Evolutionary conservation across 2,797 vertebrate genomes (phyloP), one percentile per base, ranked within the genome.

Genomic region (Sebastes miniatus): DNA sequence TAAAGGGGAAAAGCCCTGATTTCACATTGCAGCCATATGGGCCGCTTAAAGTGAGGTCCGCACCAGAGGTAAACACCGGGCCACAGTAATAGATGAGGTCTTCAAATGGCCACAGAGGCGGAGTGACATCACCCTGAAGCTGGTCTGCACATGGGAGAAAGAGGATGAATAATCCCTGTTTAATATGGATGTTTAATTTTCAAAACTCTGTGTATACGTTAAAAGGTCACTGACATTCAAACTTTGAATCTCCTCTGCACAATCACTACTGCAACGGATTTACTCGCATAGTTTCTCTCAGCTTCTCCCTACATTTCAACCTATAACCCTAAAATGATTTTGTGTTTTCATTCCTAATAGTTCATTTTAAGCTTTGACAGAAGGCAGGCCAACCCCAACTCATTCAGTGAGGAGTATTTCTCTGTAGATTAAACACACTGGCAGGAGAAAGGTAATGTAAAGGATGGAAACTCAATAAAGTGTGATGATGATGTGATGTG

Each of bases 401-500:
- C 80, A 4, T 20, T 83, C 72, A 62, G 56, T 4, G 2, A 73
- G 66, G 14, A 47, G 57, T 47, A 4, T 79, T 54, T 73, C 43
- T 67, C 72, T 74, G 43, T 56, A 80, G 70, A 76, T 91, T 76
- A 69, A 87, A 87, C 79, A 79, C 67, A 6, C 16, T 69, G 81
- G 73, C 81, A 70, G 77, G 56, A 83, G 32, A 2, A 79, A 78
- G 70, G 79, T 77, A 87, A 88, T 13, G 73, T 76, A 89, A 84
- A 81, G 69, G 78, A 84, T 69, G 79, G 80, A 88, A 90, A 89
- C 72, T 85, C 82, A 80, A 82, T 84, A 83, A 85, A 83, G 83
- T 90, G 85, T 74, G 88, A 86, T 89, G 88, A 88, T 90, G 88
- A 90, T 88, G 92, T 88, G 84, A 87, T 87, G 86, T 79, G 84